Evolutionary conservation across 1,140 invertebrate species (phyloP).

Genomic region (Trigoniulus corallinus): DNA sequence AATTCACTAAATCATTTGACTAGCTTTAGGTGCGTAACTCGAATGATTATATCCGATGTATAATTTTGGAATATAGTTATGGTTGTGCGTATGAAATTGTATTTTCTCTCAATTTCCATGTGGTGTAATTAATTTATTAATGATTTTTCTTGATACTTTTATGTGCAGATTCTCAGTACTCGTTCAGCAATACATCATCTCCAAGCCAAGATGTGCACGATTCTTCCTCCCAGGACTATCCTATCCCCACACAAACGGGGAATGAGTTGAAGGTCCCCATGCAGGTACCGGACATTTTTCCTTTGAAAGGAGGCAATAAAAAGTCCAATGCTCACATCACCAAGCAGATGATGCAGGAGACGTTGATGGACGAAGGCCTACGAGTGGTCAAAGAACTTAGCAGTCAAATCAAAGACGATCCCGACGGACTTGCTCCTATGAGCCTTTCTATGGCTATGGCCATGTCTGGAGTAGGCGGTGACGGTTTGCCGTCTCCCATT

Average conservation of each 20-base stretch:
- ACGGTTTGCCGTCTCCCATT: not conserved
- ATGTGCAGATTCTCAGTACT: conserved; percentile 42
- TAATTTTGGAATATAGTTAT: too few species aligned
- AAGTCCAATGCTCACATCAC: conserved; percentile 17
- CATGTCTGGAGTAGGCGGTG: not conserved
- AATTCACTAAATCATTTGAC: too few species aligned
- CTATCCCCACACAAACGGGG: conserved; percentile 6
- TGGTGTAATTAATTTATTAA: too few species aligned
- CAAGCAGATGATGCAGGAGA: conserved; percentile 24
- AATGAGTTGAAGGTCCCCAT: conserved; percentile 7
- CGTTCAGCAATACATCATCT: conserved; percentile 53
- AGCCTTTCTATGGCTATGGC: not conserved
- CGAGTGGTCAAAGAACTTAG: conserved; percentile 23
- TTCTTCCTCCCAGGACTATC: conserved; percentile 14
- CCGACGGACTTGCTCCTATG: conserved; percentile 3
- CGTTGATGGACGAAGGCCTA: conserved; percentile 24
- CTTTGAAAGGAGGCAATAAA: conserved; percentile 11
- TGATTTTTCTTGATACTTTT: too few species aligned
- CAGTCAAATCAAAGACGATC: conserved; percentile 13
- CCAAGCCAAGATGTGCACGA: conserved; percentile 33
- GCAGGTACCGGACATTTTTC: conserved; percentile 3
- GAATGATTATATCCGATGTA: too few species aligned
- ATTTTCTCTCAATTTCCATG: too few species aligned
- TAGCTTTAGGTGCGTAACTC: too few species aligned
- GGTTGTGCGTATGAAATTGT: too few species aligned